Evolutionary conservation across 1,140 invertebrate species (phyloP).

Genomic region (Chironomus tepperi): DNA sequence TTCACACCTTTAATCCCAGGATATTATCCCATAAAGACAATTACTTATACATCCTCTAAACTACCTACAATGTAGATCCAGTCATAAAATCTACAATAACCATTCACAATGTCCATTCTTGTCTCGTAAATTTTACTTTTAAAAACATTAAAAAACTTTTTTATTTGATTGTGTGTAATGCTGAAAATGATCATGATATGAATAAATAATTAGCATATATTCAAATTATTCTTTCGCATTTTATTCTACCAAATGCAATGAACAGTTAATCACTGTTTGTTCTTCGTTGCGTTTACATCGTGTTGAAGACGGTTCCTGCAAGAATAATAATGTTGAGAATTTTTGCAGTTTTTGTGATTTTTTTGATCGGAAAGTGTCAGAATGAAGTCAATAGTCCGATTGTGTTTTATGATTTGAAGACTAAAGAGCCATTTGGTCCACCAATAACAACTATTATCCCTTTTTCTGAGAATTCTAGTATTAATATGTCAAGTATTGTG

Average conservation of each 20-base stretch:
- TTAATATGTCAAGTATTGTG: not conserved
- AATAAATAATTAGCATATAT: not conserved
- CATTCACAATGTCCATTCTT: not conserved
- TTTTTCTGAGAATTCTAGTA: not conserved
- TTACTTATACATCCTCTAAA: too few relatives aligned
- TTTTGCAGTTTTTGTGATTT: not conserved
- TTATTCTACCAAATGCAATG: not conserved
- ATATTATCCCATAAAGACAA: too few relatives aligned
- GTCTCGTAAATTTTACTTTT: too few relatives aligned
- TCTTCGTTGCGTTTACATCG: not conserved
- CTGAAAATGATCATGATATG: not conserved
- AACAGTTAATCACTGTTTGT: not conserved
- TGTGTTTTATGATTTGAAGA: slow-evolving; percentile 7
- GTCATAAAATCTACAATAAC: slow-evolving; percentile 3
- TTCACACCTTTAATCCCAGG: not conserved
- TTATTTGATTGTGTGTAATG: too few relatives aligned
- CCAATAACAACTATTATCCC: not conserved
- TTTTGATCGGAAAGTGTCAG: not conserved
- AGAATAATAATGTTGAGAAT: not conserved
- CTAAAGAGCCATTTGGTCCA: not conserved
- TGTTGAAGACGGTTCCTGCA: too few relatives aligned
- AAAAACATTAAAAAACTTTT: too few relatives aligned
- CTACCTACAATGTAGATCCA: not conserved
- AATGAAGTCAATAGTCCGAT: not conserved
- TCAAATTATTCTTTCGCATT: not conserved